phyloP scores from a whole-genome alignment of 2,113 vertebrate species.

The mouse (Mus musculus) region GRCm39 chr6:23696501-23697000 shows the following conservation, averaged over 20 bases:
- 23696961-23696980: background rate
- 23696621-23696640: background rate
- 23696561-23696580: background rate
- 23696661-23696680: background rate
- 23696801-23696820: background rate
- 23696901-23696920: background rate
- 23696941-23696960: background rate
- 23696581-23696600: background rate
- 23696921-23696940: background rate
- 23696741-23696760: background rate
- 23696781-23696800: background rate
- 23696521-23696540: background rate
- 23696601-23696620: background rate
- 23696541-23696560: background rate
- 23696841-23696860: background rate
- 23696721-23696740: background rate
- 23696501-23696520: background rate
- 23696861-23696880: background rate
- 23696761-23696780: background rate
- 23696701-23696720: background rate
- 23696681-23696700: background rate
- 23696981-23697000: slow-evolving; percentile 18
- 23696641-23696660: background rate
- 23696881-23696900: background rate
- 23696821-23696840: background rate